Evolutionary conservation across 2,113 vertebrate genomes (phyloP), one percentile per base, ranked within the genome.

Genomic region (Phodopus roborovskii): DNA sequence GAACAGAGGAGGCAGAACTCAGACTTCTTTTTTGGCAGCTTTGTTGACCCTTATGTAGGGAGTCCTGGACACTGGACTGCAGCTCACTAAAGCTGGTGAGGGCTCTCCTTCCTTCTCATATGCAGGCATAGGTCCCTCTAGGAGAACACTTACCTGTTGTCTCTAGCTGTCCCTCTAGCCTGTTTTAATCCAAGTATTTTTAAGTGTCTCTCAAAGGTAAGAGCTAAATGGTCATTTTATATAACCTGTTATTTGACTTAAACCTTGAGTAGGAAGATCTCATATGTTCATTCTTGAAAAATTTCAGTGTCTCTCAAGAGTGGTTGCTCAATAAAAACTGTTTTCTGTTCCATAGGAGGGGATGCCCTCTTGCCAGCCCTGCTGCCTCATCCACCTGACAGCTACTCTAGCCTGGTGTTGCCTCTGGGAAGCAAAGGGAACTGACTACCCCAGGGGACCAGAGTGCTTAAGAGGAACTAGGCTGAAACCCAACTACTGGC

Each of bases 201-300:
- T 7, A 12, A 91, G n/a, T 16, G 30, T 50, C 36, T 84, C 42
- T 94, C 45, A 86, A 77, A 62, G 42, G 89, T 36, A 66, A 87
- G 42, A 93, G 66, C 33, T 56, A 28, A 81, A 39, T 7, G 7
- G 42, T 89, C 58, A 78, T 24, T 92, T 73, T 92, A 66, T 30
- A 50, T 84, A 58, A 24, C 42, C 75, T 45, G 42, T 88, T 73
- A 39, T 91, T 90, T 90, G 84, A 90, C 73, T 83, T 83, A 90
- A 88, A 19, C 24, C 56, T 91, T 68, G 22, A 19, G 19, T 71
- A 62, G n/a, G 45, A 85, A 79, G 30, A 86, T 36, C 22, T 42
- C 26, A 0, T 93, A 24, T 75, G 20, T 73, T 96, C 75, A 78
- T 42, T 92, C 88, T 83, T 94, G 28, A 90, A 83, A 87, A 83